These are phyloP conservation scores for Dermochelys coriacea DNA, from an alignment of 2,797 vertebrate species.

Conservation along the genomic window DNA sequence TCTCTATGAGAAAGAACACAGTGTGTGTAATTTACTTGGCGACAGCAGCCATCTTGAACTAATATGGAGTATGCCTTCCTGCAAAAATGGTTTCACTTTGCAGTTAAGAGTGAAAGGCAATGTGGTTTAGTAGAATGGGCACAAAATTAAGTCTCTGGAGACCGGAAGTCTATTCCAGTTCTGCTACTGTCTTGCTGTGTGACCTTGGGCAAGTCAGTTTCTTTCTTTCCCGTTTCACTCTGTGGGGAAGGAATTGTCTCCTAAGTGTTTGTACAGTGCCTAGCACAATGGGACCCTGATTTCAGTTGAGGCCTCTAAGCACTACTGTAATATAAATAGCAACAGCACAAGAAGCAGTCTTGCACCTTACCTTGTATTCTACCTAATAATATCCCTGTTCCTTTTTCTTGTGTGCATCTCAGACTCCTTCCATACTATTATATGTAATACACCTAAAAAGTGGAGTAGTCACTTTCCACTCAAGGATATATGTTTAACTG, in stretches of 20 bases:
- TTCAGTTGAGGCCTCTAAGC: not conserved
- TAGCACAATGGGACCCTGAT: not conserved
- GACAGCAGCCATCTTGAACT: not conserved
- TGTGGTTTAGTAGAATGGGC: not conserved
- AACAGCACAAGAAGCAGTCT: not conserved
- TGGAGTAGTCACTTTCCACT: not conserved
- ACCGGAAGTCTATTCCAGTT: not conserved
- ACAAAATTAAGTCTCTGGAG: not conserved
- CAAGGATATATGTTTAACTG: not conserved
- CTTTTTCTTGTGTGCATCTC: not conserved
- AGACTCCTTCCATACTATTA: not conserved
- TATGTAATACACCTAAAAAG: rapidly evolving
- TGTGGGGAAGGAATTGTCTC: not conserved
- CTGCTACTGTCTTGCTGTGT: not conserved
- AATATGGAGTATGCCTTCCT: not conserved
- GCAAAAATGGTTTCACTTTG: conserved; percentile 16
- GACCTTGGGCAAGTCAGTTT: conserved; percentile 5
- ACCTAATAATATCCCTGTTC: not conserved
- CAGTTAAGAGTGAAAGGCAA: not conserved
- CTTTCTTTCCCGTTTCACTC: not conserved
- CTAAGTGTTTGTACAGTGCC: not conserved
- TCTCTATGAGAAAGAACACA: not conserved
- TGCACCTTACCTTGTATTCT: not conserved
- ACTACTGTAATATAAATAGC: not conserved
- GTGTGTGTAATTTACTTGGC: not conserved